These are phyloP conservation scores for Drosophila ficusphila DNA, from an alignment of 1,140 invertebrate genomes.

Conservation along the genomic window DNA sequence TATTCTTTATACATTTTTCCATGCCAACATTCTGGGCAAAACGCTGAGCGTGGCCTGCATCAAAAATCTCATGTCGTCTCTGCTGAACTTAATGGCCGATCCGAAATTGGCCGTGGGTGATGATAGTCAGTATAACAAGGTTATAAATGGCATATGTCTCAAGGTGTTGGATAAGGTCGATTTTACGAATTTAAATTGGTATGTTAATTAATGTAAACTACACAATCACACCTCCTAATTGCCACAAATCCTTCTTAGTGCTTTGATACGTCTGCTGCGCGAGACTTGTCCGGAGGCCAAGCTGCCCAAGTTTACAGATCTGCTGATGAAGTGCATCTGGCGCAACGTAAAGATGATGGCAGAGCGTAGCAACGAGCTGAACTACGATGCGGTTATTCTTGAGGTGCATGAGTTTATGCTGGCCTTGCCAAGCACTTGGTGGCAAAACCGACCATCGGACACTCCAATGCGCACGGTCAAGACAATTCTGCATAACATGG, in stretches of 20 bases:
- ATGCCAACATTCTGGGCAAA: conserved; percentile 89
- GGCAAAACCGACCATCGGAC: conserved; percentile 90
- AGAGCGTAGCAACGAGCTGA: conserved; percentile 89
- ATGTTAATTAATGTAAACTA: background rate
- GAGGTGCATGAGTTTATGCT: conserved; percentile 92
- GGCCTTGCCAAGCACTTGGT: conserved; percentile 90
- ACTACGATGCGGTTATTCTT: conserved; percentile 90
- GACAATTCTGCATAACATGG: conserved; percentile 94
- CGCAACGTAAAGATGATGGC: conserved; percentile 91
- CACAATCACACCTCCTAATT: background rate
- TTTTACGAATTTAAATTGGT: conserved; percentile 84
- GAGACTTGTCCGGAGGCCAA: conserved; percentile 89
- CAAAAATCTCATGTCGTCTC: conserved; percentile 81
- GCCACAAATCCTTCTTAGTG: conserved; percentile 85
- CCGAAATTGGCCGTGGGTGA: conserved; percentile 76
- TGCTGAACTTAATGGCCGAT: conserved; percentile 80
- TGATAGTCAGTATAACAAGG: conserved; percentile 83
- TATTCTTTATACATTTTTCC: conserved; percentile 94
- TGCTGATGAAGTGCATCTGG: conserved; percentile 96
- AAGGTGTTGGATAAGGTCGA: conserved; percentile 81
- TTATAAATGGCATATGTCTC: conserved; percentile 83
- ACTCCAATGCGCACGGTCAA: conserved; percentile 94
- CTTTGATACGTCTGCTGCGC: conserved; percentile 90
- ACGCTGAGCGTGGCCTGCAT: conserved; percentile 75
- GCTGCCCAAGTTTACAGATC: conserved; percentile 89